Evolutionary conservation across 30 jellyfish, hydroid and myxozoan species (phyloP).

Genomic region (Aurelia sp.): DNA sequence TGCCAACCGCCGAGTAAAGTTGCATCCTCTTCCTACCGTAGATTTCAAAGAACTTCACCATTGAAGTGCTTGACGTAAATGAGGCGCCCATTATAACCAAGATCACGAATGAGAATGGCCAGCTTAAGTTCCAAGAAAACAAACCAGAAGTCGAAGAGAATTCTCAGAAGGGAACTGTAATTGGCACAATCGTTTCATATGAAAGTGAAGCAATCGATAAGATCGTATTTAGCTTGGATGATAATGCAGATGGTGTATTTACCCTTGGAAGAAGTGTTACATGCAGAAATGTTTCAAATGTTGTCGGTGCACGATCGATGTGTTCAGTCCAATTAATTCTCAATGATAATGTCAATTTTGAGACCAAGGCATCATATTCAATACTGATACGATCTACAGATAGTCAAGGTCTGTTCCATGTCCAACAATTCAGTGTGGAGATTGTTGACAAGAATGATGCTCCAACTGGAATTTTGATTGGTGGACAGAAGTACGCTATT

Average conservation of each 20-base stretch:
- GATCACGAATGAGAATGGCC: conserved; percentile 63
- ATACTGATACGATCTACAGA: conserved; percentile 72
- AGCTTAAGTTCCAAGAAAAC: conserved; percentile 56
- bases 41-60: conserved; percentile 46
- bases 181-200: conserved; percentile 82
- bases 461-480: conserved; percentile 74
- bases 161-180: conserved; percentile 54
- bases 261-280: conserved; percentile 17
- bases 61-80: conserved; percentile 84
- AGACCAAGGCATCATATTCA: conserved; percentile 20
- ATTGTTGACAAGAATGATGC: conserved; percentile 77
- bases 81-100: conserved; percentile 80
- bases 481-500: conserved; percentile 69
- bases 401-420: conserved; percentile 65
- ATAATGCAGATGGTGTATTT: conserved; percentile 64
- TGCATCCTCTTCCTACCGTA: background rate
- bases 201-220: conserved; percentile 80
- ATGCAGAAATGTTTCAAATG: conserved; percentile 54
- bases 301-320: conserved; percentile 48
- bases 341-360: conserved; percentile 59
- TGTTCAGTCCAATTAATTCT: conserved; percentile 54
- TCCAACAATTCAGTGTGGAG: conserved; percentile 46
- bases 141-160: conserved; percentile 75
- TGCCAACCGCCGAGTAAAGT: too few species aligned
- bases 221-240: conserved; percentile 49